These are phyloP conservation scores for Drosophila melanica DNA, from an alignment of 1,140 invertebrate species.

Conservation along the genomic window DNA sequence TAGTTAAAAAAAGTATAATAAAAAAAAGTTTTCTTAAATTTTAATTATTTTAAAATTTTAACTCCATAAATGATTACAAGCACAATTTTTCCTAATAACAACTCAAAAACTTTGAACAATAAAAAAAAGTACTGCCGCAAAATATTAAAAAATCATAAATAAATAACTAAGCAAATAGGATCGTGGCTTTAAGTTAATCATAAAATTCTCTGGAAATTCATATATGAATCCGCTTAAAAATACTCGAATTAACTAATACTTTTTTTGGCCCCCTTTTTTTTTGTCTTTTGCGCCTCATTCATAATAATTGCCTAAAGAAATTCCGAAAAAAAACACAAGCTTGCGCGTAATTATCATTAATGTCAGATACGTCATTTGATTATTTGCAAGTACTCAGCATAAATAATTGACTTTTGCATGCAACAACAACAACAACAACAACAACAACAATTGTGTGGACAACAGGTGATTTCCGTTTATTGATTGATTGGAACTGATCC, in stretches of 20 bases:
- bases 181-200: not conserved
- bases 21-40: too few species aligned
- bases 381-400: constrained; percentile 26
- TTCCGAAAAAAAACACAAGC: not conserved
- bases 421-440: not conserved
- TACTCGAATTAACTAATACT: constrained; percentile 1
- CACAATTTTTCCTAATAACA: too few species aligned
- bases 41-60: too few species aligned
- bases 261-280: not conserved
- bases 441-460: not conserved
- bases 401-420: constrained; percentile 13
- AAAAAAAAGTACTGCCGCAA: not conserved
- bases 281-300: constrained; percentile 6
- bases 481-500: constrained; percentile 20
- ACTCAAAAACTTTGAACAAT: too few species aligned
- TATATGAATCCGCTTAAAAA: constrained; percentile 10
- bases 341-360: constrained; percentile 15
- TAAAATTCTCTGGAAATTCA: not conserved
- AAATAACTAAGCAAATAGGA: not conserved
- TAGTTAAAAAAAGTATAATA: too few species aligned
- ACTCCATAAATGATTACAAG: too few species aligned
- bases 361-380: constrained; percentile 3
- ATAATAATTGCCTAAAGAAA: constrained; percentile 22
- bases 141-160: not conserved
- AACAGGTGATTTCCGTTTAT: constrained; percentile 25